Base-by-base conservation (phyloP, 2,113 vertebrate species). In the Plecotus auritus region DNA sequence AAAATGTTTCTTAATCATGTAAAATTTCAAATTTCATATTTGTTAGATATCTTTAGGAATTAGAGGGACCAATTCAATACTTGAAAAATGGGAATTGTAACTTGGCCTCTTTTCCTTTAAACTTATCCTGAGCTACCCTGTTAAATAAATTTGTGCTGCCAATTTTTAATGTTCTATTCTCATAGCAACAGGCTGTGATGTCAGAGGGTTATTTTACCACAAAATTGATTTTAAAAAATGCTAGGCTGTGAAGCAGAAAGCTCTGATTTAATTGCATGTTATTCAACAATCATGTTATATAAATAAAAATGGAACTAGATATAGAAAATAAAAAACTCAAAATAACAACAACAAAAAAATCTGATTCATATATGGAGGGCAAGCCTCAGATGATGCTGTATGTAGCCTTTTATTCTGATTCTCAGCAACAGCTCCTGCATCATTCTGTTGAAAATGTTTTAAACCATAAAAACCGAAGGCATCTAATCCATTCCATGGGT, bases 201-300 rank as follows among this genome's bases (percentile, higher is more conserved):
- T 97, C 73, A 94, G 73, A 82, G 37, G 85, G n/a, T 88, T 91
- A 92, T 96, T 96, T 95, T 88, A 49, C 81, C 66, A 87, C 35
- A 95, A 28, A 93, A 64, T 82, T 54, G 54, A 42, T n/a, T n/a
- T 66, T 84, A 35, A 82, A 77, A 85, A 96, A 98, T 98, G n/a
- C 11, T 69, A 93, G 51, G 69, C 77, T 95, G n/a, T 91, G 76
- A 94, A 61, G 10, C 59, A 61, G 59, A 61, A 61, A 61, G 59
- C 26, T 26, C 20, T 22, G 23, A 28, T 61, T 61, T 61, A 61
- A 61, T 61, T 61, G 59, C 59, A 61, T 61, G 59, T 28, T 61
- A 61, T 61, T 61, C 59, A 61, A 61, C 59, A 28, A 28, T 61
- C 59, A 81, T 81, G 90, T 81, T 47, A 90, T n/a, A n/a, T 49